Evolutionary conservation across 2,888 invertebrate species (phyloP).

Genomic region (Eretmocerus hayati): DNA sequence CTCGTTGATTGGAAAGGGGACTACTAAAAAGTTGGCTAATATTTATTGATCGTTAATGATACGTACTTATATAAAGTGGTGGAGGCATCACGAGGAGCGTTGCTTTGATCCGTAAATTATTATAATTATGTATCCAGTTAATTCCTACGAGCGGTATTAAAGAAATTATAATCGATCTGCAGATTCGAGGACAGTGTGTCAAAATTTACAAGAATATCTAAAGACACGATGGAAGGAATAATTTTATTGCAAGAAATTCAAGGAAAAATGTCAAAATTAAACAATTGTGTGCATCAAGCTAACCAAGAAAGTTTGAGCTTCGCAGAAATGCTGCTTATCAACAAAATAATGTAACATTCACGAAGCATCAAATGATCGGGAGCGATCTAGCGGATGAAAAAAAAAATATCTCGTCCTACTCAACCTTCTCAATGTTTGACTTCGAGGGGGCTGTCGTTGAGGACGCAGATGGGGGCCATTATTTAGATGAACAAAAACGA

Average conservation of each 20-base stretch:
- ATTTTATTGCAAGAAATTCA: background rate
- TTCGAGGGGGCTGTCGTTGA: constrained; percentile 10
- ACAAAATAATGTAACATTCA: constrained; percentile 5
- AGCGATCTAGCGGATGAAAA: constrained; percentile 9
- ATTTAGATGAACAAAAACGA: constrained; percentile 12
- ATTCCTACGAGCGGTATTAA: no score
- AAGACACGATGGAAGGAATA: background rate
- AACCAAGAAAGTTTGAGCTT: background rate
- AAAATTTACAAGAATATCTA: constrained; percentile 1
- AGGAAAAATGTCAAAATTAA: background rate
- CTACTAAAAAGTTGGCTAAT: constrained; percentile 9
- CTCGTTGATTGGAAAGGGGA: constrained; percentile 9
- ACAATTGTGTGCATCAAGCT: background rate
- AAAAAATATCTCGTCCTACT: constrained; percentile 18
- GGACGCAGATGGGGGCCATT: constrained; percentile 22
- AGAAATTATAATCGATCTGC: constrained; percentile 14
- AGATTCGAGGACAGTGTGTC: constrained; percentile 22
- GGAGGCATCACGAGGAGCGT: no score
- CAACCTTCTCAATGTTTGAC: constrained; percentile 15
- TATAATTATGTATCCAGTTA: no score
- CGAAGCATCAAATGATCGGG: constrained; percentile 15
- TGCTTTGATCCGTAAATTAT: no score
- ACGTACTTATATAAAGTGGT: constrained; percentile 17
- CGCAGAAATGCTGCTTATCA: no score
- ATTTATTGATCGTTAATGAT: constrained; percentile 18